phyloP scores from a whole-genome alignment of 2,113 vertebrate species.

The Echinops telfairi region DNA sequence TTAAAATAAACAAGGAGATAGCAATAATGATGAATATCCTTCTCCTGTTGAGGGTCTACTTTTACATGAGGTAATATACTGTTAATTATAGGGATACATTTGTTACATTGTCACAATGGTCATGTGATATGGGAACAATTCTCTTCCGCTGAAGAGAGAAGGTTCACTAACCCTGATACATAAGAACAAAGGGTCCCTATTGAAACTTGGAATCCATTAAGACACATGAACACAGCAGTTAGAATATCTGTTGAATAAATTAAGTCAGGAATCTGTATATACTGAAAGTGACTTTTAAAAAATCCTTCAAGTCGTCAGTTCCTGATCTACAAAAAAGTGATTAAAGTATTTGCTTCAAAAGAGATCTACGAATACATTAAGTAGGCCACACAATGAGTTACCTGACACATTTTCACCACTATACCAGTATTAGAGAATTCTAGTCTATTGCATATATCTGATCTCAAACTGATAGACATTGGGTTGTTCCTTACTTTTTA shows the following conservation, averaged over 20 bases:
- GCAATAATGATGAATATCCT: background rate
- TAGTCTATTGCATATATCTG: background rate
- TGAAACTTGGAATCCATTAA: background rate
- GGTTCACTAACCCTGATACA: background rate
- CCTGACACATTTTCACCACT: background rate
- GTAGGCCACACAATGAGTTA: background rate
- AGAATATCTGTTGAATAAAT: background rate
- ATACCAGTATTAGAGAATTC: background rate
- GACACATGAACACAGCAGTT: background rate
- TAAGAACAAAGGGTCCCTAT: background rate
- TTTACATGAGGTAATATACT: background rate
- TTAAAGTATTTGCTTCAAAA: background rate
- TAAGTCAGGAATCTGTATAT: background rate
- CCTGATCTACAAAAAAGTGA: background rate
- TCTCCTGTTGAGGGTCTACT: background rate
- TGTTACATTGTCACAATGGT: background rate
- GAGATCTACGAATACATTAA: background rate
- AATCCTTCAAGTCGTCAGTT: background rate
- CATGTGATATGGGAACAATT: too few relatives aligned
- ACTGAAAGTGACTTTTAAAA: background rate
- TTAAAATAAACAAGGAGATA: background rate
- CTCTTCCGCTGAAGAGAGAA: background rate
- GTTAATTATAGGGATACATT: background rate
- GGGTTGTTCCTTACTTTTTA: conserved; percentile 11
- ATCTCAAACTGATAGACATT: background rate